Percentiles rank a stretch among this genome's conserved stretches.
Conservation (phyloP, 1,140 invertebrate species). For the Lanistes nyassanus region DNA sequence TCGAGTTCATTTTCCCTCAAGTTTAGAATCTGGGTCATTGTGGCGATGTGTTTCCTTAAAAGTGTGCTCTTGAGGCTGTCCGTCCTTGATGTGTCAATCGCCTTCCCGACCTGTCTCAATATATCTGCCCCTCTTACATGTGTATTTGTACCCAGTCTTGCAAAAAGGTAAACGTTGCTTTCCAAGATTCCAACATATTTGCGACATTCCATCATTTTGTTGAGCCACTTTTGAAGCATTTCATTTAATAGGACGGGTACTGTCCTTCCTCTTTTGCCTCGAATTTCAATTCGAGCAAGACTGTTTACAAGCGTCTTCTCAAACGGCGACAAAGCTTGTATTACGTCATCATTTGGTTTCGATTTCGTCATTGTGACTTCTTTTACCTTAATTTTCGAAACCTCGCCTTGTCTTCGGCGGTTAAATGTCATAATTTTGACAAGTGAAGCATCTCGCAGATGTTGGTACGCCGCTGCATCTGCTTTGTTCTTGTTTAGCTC, state of each 20-base stretch:
- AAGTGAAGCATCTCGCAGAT: background rate
- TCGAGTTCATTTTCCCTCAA: conserved; percentile 26
- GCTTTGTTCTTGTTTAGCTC: background rate
- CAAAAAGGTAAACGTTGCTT: background rate
- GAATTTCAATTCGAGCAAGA: background rate
- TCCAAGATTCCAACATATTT: background rate
- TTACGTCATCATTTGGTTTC: background rate
- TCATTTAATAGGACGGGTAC: background rate
- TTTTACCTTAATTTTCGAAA: background rate
- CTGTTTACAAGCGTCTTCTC: background rate
- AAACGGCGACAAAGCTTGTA: background rate
- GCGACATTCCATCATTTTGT: background rate
- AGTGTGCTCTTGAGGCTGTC: background rate
- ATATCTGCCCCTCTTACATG: background rate
- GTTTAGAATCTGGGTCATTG: conserved; percentile 26
- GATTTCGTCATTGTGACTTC: background rate
- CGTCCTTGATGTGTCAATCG: background rate
- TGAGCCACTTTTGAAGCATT: background rate
- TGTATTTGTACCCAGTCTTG: background rate
- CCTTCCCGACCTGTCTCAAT: background rate
- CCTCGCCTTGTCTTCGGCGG: conserved; percentile 1
- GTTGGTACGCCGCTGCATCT: background rate
- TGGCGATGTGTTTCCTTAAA: conserved; percentile 29
- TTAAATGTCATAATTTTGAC: background rate
- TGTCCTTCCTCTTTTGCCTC: background rate